phyloP scores from a whole-genome alignment of 1,140 invertebrate species.

The Drosophila ironensis region DNA sequence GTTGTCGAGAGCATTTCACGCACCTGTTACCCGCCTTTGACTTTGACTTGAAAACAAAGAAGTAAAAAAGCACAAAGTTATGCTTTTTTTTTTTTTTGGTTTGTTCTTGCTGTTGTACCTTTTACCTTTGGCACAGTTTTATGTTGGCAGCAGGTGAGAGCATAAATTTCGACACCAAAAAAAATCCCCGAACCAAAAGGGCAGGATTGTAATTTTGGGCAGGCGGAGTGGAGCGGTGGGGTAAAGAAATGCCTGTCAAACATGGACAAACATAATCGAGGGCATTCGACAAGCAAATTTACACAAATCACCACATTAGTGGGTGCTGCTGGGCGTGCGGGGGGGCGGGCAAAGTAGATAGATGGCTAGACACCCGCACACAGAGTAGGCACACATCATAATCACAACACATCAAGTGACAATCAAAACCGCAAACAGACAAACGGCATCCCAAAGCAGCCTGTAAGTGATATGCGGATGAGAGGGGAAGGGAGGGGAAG shows the following conservation, averaged over 20 bases:
- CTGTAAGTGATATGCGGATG: conserved; percentile 58
- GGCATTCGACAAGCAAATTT: conserved; percentile 74
- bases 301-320: conserved; percentile 73
- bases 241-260: conserved; percentile 36
- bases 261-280: conserved; percentile 63
- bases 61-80: conserved; percentile 33
- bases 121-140: conserved; percentile 24
- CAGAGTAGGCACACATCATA: conserved; percentile 60
- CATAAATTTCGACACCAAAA: conserved; percentile 21
- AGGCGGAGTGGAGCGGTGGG: neutral
- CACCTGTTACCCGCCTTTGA: conserved; percentile 55
- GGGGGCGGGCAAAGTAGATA: neutral
- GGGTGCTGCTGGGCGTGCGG: conserved; percentile 22
- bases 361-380: conserved; percentile 4
- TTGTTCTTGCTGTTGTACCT: neutral
- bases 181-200: neutral
- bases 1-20: conserved; percentile 62
- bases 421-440: conserved; percentile 80
- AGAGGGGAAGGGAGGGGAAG: neutral
- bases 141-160: conserved; percentile 42
- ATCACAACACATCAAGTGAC: conserved; percentile 80
- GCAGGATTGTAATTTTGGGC: neutral
- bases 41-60: conserved; percentile 46
- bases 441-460: conserved; percentile 65
- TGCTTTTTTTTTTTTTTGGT: conserved; percentile 7